Conservation (phyloP, 2,888 invertebrate genomes). For the Cryptus armator region DNA sequence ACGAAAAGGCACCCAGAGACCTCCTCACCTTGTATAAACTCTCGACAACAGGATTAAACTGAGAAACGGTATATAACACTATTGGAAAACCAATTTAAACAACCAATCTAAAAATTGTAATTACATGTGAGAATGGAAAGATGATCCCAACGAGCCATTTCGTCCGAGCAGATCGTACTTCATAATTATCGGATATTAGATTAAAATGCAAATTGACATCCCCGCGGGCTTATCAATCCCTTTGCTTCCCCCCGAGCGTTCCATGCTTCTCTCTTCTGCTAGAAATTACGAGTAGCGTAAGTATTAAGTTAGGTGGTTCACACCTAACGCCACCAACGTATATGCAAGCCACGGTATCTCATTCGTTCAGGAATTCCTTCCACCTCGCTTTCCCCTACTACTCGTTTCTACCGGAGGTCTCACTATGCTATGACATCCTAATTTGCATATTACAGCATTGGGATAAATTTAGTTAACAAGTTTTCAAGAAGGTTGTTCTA, state of each 20-base stretch:
- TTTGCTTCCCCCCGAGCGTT: slow-evolving; percentile 19
- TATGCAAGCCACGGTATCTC: not conserved
- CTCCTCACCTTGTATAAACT: not conserved
- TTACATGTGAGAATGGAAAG: slow-evolving; percentile 31
- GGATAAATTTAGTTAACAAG: slow-evolving; percentile 65
- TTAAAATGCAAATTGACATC: slow-evolving; percentile 74
- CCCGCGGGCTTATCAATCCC: slow-evolving; percentile 27
- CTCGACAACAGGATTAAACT: not conserved
- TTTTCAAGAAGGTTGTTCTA: slow-evolving; percentile 42
- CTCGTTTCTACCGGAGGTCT: slow-evolving; percentile 7
- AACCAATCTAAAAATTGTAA: slow-evolving; percentile 2
- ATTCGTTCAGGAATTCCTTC: slow-evolving; percentile 26
- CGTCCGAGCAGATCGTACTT: slow-evolving; percentile 2
- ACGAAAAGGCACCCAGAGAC: not conserved
- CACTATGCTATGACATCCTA: slow-evolving; percentile 26
- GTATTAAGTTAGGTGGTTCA: not conserved
- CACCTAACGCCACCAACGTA: slow-evolving; percentile 3
- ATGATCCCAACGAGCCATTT: slow-evolving; percentile 3
- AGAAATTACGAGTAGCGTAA: not conserved
- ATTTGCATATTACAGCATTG: slow-evolving; percentile 68
- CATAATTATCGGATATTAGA: slow-evolving; percentile 70
- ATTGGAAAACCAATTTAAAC: not conserved
- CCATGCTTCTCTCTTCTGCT: slow-evolving; percentile 14
- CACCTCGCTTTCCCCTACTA: slow-evolving; percentile 1
- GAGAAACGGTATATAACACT: not conserved